phyloP scores from a whole-genome alignment of 2,113 vertebrate genomes.

The Thunnus thynnus region DNA sequence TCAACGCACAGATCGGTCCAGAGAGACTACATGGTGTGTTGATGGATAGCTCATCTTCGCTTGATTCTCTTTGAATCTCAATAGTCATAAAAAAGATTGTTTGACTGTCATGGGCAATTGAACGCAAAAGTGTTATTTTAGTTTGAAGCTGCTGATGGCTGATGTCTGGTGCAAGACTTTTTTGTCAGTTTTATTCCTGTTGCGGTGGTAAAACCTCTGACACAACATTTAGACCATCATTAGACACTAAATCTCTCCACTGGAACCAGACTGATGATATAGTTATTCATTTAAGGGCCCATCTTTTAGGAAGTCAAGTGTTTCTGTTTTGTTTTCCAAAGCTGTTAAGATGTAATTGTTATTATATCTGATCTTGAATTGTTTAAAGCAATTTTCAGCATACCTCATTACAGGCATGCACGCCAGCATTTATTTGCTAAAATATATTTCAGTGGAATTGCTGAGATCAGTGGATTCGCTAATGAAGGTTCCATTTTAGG shows the following conservation, averaged over 20 bases:
- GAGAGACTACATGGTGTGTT: constrained; percentile 10
- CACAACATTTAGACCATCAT: neutral
- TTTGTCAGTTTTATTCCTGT: neutral
- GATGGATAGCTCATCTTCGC: constrained; percentile 25
- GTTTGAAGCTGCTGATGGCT: neutral
- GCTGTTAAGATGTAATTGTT: no score
- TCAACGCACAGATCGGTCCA: constrained; percentile 33
- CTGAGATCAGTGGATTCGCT: neutral
- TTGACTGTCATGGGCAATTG: constrained; percentile 10
- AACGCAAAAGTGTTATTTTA: neutral
- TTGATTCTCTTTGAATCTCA: constrained; percentile 44
- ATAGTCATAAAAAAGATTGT: neutral
- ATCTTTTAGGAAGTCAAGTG: neutral
- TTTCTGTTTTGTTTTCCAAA: neutral
- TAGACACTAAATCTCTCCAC: neutral
- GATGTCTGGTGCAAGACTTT: neutral
- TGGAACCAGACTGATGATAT: no score
- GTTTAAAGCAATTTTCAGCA: no score
- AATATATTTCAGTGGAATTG: no score
- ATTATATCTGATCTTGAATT: no score
- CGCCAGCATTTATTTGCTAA: no score
- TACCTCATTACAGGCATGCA: no score
- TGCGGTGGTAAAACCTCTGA: constrained; percentile 6
- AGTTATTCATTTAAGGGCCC: neutral
- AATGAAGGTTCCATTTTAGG: no score